A percentile compares a stretch with the other conserved stretches of the same genome.
Conservation (phyloP, 2,113 vertebrate species). For the Hippotragus niger region DNA sequence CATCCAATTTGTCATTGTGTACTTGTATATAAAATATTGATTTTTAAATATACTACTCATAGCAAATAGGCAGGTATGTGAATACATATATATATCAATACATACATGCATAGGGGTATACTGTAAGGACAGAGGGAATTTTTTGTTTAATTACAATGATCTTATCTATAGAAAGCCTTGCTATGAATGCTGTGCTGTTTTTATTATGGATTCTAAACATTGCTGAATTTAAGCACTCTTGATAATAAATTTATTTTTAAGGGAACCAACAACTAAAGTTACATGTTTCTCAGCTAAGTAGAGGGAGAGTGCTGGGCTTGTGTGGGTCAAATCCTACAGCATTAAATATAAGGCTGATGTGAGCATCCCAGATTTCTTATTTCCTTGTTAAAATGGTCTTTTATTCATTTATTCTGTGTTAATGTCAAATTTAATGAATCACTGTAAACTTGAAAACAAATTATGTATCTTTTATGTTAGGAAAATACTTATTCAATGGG, state of each 20-base stretch:
- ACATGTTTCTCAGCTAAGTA: background rate
- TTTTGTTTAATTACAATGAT: background rate
- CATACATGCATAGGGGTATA: rapidly evolving
- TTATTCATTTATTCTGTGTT: background rate
- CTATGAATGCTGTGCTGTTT: background rate
- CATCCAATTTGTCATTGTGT: background rate
- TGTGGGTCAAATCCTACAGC: rapidly evolving
- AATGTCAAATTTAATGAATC: background rate
- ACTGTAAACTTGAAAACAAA: background rate
- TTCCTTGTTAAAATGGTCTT: background rate
- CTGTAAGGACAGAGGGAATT: background rate
- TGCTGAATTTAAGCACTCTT: background rate
- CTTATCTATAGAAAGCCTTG: background rate
- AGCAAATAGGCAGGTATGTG: background rate
- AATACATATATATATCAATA: rapidly evolving
- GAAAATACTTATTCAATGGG: background rate
- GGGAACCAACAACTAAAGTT: background rate
- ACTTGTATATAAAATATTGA: background rate
- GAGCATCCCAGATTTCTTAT: background rate
- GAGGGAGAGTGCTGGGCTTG: rapidly evolving
- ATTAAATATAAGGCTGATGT: background rate
- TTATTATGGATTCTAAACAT: background rate
- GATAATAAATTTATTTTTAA: background rate
- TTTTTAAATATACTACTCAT: background rate
- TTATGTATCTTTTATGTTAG: background rate